Base-by-base conservation (phyloP, 2,113 vertebrate species). In the Prunella fulvescens region DNA sequence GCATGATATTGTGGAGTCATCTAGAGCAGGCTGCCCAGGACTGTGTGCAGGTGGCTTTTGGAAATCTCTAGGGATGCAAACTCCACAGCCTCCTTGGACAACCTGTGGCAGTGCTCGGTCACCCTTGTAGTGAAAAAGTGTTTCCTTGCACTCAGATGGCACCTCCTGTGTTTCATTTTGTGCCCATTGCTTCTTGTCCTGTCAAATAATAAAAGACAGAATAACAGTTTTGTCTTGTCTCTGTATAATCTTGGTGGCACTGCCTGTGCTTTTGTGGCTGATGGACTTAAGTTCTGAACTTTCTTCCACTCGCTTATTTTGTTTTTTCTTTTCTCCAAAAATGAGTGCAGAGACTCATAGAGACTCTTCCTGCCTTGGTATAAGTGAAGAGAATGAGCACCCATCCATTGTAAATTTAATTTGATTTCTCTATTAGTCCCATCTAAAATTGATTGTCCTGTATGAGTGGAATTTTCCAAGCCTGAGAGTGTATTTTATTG, bases 401-500 rank as follows among this genome's bases (percentile, higher is more conserved):
- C 72, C 33, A 79, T 87, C 37, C 81, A 19, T 18, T 80, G 40
- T 65, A 76, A 69, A 81, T 84, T 87, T 84, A 78, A 78, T 61
- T 50, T 44, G 45, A 77, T 92, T 93, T 57, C 16, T 6, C 1
- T 29, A 9, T 87, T 54, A 72, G 23, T 81, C 57, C 23, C 19
- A 4, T 80, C 80, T 29, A 66, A 79, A 93, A 91, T 86, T 66
- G 65, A 56, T 92, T 57, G 28, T 45, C 33, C 8, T 87, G 2
- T 44, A 18, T 50, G 14, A 86, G 22, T 77, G 87, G 50, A 92
- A 77, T 80, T 88, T 93, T 90, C 71, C 79, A 88, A 66, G 54
- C 26, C 26, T 70, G 12, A 25, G 22, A 54, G 20, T 69, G 1
- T 89, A 29, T 90, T 88, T 92, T 76, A 60, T 83, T 85, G 47